A percentile compares a stretch with the other conserved stretches of the same genome.
These are phyloP conservation scores for Chelonoidis abingdonii DNA, from an alignment of 2,113 vertebrate genomes.

Conservation along the genomic window DNA sequence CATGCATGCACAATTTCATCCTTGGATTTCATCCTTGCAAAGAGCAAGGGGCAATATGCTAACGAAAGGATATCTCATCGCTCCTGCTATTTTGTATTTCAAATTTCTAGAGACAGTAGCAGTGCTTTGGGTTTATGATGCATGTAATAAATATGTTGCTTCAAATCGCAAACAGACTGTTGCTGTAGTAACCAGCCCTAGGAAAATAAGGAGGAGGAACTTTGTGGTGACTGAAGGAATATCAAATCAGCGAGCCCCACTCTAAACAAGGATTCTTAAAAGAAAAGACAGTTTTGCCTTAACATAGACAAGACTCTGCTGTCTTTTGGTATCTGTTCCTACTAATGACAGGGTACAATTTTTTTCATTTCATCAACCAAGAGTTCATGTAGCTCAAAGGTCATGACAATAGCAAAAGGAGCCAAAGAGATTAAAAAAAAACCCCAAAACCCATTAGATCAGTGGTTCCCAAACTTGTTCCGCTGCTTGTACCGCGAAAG, in stretches of 20 bases:
- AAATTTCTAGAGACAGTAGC: not conserved
- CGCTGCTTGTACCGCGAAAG: too few species aligned
- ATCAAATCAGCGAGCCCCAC: not conserved
- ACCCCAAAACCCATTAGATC: too few species aligned
- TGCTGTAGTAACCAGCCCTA: conserved; percentile 56
- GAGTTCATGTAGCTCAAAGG: not conserved
- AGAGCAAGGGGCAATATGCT: not conserved
- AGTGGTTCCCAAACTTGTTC: too few species aligned
- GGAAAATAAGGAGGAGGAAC: not conserved
- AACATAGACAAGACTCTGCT: not conserved
- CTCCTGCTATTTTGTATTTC: conserved; percentile 24
- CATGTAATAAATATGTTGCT: not conserved
- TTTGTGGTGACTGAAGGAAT: conserved; percentile 29
- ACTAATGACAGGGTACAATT: conserved; percentile 16
- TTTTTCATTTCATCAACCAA: conserved; percentile 9
- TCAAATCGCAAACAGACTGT: conserved; percentile 30
- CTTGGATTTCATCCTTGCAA: not conserved
- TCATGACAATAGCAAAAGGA: not conserved
- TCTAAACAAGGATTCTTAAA: not conserved
- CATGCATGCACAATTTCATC: not conserved
- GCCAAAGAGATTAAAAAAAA: not conserved
- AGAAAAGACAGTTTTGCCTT: not conserved
- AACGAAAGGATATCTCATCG: not conserved
- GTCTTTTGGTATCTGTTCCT: fast-evolving
- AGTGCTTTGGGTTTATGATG: not conserved